Conservation (phyloP, 2,113 vertebrate species). For the Marcusenius ussheri region DNA sequence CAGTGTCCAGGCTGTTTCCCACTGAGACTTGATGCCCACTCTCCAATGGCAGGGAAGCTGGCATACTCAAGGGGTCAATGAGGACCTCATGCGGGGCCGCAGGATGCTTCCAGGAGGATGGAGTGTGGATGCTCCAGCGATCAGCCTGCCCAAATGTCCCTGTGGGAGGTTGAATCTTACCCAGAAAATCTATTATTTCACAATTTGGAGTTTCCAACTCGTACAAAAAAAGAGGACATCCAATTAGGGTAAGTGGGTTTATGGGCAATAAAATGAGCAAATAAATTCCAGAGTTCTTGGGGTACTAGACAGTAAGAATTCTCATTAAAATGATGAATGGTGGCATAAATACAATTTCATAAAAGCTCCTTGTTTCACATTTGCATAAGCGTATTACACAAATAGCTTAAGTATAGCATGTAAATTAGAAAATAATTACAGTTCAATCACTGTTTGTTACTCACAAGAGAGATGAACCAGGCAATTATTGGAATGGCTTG, state of each 20-base stretch:
- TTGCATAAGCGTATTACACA: background rate
- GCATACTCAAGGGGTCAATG: slow-evolving; percentile 55
- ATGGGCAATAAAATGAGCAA: slow-evolving; percentile 7
- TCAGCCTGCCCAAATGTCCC: slow-evolving; percentile 64
- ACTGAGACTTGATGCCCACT: slow-evolving; percentile 16
- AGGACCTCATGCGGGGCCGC: slow-evolving; percentile 54
- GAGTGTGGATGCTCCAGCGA: slow-evolving; percentile 55
- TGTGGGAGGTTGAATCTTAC: slow-evolving; percentile 26
- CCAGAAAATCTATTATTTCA: background rate
- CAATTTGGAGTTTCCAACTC: background rate
- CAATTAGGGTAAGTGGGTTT: slow-evolving; percentile 11
- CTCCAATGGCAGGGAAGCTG: slow-evolving; percentile 36
- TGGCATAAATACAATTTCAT: slow-evolving; percentile 13
- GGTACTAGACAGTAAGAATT: background rate
- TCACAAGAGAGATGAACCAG: background rate
- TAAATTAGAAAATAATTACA: slow-evolving; percentile 11
- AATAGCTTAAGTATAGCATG: background rate
- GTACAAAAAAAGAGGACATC: background rate
- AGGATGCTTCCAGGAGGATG: slow-evolving; percentile 63
- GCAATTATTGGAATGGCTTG: background rate
- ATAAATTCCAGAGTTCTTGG: background rate
- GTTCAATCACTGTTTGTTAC: background rate
- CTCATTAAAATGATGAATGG: slow-evolving; percentile 9
- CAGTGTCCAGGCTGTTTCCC: slow-evolving; percentile 13
- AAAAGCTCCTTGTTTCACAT: background rate